Evolutionary conservation across 1,140 invertebrate species (phyloP).

Genomic region (Ylistrum balloti): DNA sequence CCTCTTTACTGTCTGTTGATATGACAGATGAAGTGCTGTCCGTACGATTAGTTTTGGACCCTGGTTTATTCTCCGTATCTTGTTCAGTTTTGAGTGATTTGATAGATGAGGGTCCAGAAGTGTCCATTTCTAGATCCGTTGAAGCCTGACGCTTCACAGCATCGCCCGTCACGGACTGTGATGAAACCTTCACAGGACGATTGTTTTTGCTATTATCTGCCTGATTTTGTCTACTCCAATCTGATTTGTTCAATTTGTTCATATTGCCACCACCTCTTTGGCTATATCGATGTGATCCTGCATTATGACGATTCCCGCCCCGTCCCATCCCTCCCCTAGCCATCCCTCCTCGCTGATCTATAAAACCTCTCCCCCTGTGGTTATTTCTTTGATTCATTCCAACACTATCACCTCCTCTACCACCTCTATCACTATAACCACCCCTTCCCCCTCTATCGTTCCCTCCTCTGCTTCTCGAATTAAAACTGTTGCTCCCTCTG

Average conservation of each 20-base stretch:
- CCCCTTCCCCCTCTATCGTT: not conserved
- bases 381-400: conserved; percentile 26
- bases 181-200: not conserved
- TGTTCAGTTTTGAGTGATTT: conserved; percentile 20
- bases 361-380: conserved; percentile 2
- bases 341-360: conserved; percentile 41
- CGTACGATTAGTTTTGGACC: conserved; percentile 10
- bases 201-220: not conserved
- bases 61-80: not conserved
- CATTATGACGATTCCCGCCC: not conserved
- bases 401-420: conserved; percentile 6
- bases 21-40: not conserved
- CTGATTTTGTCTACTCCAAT: not conserved
- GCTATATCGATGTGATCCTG: not conserved
- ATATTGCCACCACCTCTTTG: not conserved
- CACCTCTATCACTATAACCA: not conserved
- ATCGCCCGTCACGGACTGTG: not conserved
- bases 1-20: conserved; percentile 5
- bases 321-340: not conserved
- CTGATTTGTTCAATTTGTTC: not conserved
- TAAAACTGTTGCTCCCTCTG: conserved; percentile 31
- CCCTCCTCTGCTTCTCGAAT: not conserved
- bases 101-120: not conserved
- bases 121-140: not conserved
- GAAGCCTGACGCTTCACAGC: not conserved